Conservation (phyloP, 2,888 invertebrate species). For the Epistrophella euchroma region DNA sequence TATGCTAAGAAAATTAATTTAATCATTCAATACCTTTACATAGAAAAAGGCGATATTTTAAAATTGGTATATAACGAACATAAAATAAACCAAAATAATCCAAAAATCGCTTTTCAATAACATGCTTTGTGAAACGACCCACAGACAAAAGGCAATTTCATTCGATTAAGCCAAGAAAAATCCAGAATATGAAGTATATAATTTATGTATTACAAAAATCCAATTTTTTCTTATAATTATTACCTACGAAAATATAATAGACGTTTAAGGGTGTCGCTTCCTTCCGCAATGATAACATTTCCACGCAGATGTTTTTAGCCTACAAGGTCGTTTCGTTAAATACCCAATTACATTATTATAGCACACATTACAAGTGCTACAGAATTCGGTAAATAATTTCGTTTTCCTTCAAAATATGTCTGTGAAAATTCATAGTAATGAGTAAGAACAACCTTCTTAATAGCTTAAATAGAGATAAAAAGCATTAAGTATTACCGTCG, state of each 20-base stretch:
- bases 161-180: not conserved
- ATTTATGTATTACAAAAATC: not conserved
- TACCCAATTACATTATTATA: slow-evolving; percentile 29
- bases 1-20: no score
- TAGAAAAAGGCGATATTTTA: no score
- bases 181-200: not conserved
- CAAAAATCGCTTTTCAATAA: no score
- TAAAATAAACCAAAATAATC: no score
- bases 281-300: not conserved
- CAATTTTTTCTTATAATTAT: not conserved
- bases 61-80: no score
- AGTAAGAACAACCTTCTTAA: slow-evolving; percentile 51
- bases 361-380: slow-evolving; percentile 22
- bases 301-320: slow-evolving; percentile 17
- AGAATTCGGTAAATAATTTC: slow-evolving; percentile 42
- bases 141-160: no score
- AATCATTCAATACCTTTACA: no score
- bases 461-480: slow-evolving; percentile 54
- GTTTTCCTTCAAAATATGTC: slow-evolving; percentile 30
- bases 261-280: not conserved
- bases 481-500: slow-evolving; percentile 20
- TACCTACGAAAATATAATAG: not conserved
- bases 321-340: slow-evolving; percentile 38
- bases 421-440: slow-evolving; percentile 10
- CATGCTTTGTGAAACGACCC: no score